Base-by-base conservation (phyloP, 2,797 vertebrate species). In the Lacerta viridis region DNA sequence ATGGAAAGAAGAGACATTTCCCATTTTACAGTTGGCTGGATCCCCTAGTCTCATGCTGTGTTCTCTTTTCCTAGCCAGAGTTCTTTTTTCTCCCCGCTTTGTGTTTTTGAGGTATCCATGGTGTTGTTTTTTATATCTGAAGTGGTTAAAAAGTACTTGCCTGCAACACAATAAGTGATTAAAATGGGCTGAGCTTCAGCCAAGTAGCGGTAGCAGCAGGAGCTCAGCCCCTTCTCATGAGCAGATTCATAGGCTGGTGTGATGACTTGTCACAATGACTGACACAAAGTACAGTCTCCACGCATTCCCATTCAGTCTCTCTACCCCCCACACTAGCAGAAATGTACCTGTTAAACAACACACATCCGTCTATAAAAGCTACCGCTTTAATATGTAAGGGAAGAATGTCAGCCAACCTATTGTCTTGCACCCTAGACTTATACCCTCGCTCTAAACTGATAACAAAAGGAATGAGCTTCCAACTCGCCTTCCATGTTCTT, bases 1-100 rank as follows among this genome's bases (percentile, higher is more conserved):
- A 85, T 36, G 90, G 85, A 93, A 90, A 93, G 69, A 92, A 92
- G 93, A 94, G 90, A 93, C 86, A 88, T 88, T 93, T 93, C 92
- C 91, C 94, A 92, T 95, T 95, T 95, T 94, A 95, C 93, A 94
- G 94, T 94, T 93, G 92, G 91, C 89, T 95, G 93, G 92, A 91
- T 95, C 88, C 84, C 94, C 87, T 90, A 90, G 75, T 85, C 90
- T 93, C 92, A 88, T 81, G 90, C 93, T 95, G 91, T 87, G 93
- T 86, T 83, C 88, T 93, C 69, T 89, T 93, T 93, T 95, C 61
- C 91, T 80, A 86, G 88, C 91, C 90, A 89, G 90, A 87, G 68
- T 92, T 95, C 94, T 93, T 92, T 93, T 93, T 95, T 93, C 92
- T 94, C 50, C 50, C 50, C 1, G 50, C 50, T 55, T 94, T 91